Evolutionary conservation across 2,888 invertebrate genomes (phyloP), one percentile per base, ranked within the genome.

Genomic region (Andrena minutula): DNA sequence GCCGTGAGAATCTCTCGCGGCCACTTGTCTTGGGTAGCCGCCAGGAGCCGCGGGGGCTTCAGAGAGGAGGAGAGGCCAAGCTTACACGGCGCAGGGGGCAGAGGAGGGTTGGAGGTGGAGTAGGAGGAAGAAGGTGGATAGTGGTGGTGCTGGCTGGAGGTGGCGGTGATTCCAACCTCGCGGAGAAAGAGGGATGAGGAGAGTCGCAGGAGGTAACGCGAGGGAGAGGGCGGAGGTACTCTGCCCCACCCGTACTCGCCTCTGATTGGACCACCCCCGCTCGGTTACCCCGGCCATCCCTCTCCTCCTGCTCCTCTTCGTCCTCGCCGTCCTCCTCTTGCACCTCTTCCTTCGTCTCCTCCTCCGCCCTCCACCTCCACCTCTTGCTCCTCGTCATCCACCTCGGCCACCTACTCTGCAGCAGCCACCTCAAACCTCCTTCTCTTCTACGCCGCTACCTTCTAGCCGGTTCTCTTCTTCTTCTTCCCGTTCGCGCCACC

Each of bases 231-330:
- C 90, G 91, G 89, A 92, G 90, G 89, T 88, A 86, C 89, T 89
- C 91, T 89, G 92, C 92, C 92, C 92, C 90, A 92, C 91, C 93
- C 91, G 89, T 89, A 90, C 89, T 89, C 89, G 90, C 84, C 91
- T 92, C 92, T 92, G 92, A 94, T 94, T 94, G 93, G 93, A 92
- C 93, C 92, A 92, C 92, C 92, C 92, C 91, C 90, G 89, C 84
- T 73, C 76, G 84, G 81, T 86, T 86, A 88, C 89, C 89, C 90
- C 90, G 89, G 88, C 89, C 89, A 87, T 88, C 90, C 90, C 90
- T 89, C 90, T 88, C 79, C 86, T 75, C 85, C 83, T 74, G 71
- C 74, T 84, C 82, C 76, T 68, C 61, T n/a, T 35, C 64, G 41
- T 23, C 76, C 86, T 82, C 68, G 47, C 75, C 84, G n/a, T 51